phyloP scores from a whole-genome alignment of 2,113 vertebrate species.

The Odontophorus gujanensis region DNA sequence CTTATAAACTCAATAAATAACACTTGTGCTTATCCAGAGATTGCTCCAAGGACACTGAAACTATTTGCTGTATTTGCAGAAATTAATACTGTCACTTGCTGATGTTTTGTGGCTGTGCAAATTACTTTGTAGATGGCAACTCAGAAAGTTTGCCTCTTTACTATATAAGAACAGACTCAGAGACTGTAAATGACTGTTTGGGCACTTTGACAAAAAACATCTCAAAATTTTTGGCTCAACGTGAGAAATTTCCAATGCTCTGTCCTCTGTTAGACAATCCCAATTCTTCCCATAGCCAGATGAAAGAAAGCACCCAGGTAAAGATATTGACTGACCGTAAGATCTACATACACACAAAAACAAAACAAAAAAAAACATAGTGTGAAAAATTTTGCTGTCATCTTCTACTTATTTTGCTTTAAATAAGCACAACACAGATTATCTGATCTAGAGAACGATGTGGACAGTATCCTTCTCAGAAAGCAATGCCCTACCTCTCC shows the following conservation, averaged over 20 bases:
- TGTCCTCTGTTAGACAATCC: background rate
- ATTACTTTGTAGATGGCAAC: slow-evolving; percentile 20
- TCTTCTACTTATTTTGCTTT: background rate
- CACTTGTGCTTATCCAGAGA: background rate
- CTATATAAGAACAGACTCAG: background rate
- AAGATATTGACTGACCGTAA: background rate
- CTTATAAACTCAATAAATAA: slow-evolving; percentile 50
- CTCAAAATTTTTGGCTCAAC: background rate
- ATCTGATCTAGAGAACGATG: background rate
- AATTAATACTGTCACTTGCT: slow-evolving; percentile 32
- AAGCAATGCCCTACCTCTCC: background rate
- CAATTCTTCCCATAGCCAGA: background rate
- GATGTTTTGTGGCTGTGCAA: slow-evolving; percentile 3
- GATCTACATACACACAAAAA: no score
- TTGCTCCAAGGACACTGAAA: background rate
- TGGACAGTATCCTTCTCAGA: background rate
- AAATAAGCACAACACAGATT: background rate
- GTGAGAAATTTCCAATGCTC: background rate
- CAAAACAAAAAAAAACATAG: background rate
- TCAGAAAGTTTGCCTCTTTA: background rate
- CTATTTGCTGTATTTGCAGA: background rate
- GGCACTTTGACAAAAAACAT: background rate
- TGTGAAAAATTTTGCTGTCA: background rate
- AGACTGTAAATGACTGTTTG: background rate
- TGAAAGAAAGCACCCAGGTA: background rate